Percentiles rank a stretch among this genome's conserved stretches.
phyloP scores from a whole-genome alignment of 1,140 invertebrate genomes.

The Brachionus koreanus region DNA sequence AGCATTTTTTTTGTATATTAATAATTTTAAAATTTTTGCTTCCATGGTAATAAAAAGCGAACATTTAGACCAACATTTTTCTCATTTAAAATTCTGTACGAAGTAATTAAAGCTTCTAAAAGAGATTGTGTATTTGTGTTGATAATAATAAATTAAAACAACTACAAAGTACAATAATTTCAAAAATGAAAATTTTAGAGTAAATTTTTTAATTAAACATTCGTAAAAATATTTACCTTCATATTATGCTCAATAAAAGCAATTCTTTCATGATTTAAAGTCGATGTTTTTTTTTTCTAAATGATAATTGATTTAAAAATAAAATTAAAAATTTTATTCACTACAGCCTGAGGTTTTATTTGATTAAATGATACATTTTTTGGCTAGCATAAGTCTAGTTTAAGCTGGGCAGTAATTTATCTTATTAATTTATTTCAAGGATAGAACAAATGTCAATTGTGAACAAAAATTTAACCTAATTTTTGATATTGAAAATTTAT shows the following conservation, averaged over 20 bases:
- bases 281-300: too few relatives aligned
- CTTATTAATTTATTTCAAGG: neutral
- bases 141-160: neutral
- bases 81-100: neutral
- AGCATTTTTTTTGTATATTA: neutral
- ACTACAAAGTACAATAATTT: neutral
- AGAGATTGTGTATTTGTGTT: neutral
- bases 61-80: neutral
- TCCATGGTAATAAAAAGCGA: neutral
- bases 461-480: neutral
- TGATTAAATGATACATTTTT: neutral
- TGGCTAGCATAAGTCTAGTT: neutral
- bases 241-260: too few relatives aligned
- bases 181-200: neutral
- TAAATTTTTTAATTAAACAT: neutral
- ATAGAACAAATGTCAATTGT: neutral
- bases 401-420: neutral
- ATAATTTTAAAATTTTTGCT: neutral
- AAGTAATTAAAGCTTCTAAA: neutral
- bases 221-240: neutral
- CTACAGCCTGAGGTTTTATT: neutral
- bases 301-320: too few relatives aligned
- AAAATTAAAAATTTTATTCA: too few relatives aligned
- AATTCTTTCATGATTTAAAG: too few relatives aligned
- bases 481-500: neutral